Conservation (phyloP, 2,888 invertebrate species). For the Byasa hedistus region DNA sequence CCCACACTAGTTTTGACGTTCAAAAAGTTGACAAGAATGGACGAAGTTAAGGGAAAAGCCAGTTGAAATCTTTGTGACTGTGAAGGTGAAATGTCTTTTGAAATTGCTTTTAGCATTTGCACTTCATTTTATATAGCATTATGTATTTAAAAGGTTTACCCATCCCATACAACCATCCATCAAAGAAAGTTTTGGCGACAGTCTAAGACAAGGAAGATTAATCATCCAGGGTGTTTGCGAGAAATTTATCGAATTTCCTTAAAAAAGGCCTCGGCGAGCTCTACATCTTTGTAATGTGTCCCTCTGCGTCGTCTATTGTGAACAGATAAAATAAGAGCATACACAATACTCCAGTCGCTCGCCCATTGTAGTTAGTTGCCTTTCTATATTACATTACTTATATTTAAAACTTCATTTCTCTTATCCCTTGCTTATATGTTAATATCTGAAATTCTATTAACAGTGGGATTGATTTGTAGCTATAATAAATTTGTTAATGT, state of each 20-base stretch:
- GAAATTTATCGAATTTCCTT: slow-evolving; percentile 14
- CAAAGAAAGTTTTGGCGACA: slow-evolving; percentile 10
- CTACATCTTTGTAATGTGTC: not conserved
- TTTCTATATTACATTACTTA: not conserved
- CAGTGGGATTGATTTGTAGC: not conserved
- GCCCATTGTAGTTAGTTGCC: not conserved
- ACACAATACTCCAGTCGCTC: slow-evolving; percentile 7
- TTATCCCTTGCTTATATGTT: no score
- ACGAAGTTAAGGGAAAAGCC: not conserved
- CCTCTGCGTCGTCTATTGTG: slow-evolving; percentile 5
- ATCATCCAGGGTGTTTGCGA: not conserved
- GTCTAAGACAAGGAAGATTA: slow-evolving; percentile 8
- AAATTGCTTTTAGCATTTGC: not conserved
- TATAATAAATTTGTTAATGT: not conserved
- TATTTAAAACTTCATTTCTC: not conserved
- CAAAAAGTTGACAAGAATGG: no score
- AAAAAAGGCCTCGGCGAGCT: not conserved
- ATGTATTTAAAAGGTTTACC: not conserved
- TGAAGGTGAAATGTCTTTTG: not conserved
- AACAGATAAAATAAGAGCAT: slow-evolving; percentile 10
- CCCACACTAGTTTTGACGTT: no score
- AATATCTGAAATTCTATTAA: not conserved
- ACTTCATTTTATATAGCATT: not conserved
- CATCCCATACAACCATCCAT: not conserved
- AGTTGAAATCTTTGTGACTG: not conserved